phyloP scores from a whole-genome alignment of 2,113 vertebrate genomes.

The Macaca fascicularis region DNA sequence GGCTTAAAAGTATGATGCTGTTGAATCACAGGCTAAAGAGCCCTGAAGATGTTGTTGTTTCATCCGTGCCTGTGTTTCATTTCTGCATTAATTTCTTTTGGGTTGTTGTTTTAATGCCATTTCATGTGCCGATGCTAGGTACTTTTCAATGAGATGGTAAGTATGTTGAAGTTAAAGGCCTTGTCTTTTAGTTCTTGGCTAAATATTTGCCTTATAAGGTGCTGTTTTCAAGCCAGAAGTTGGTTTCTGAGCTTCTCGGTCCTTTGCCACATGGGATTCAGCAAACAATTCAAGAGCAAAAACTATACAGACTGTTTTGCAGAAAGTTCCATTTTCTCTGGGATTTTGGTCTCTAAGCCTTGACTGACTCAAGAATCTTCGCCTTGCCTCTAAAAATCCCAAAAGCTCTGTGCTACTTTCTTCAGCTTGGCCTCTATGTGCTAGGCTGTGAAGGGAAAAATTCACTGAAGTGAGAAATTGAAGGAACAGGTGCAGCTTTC shows the following conservation, averaged over 20 bases:
- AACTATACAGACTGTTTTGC: not conserved
- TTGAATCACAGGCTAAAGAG: not conserved
- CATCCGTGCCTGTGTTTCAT: not conserved
- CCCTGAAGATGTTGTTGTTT: not conserved
- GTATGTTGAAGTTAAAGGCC: not conserved
- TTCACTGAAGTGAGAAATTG: not conserved
- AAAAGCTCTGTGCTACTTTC: not conserved
- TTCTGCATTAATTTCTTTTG: not conserved
- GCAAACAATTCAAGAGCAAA: not conserved
- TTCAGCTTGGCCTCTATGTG: not conserved
- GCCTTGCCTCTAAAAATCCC: not conserved
- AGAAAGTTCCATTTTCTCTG: not conserved
- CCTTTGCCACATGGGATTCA: not conserved
- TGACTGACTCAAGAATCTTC: not conserved
- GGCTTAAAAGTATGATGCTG: not conserved
- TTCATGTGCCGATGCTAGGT: not conserved
- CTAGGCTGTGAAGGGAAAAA: not conserved
- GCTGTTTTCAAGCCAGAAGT: not conserved
- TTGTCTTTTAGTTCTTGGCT: not conserved
- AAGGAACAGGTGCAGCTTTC: not conserved
- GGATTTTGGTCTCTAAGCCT: not conserved
- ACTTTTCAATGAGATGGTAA: not conserved
- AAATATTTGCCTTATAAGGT: conserved; percentile 12
- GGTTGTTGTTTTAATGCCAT: not conserved
- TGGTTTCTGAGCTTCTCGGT: not conserved